Percentiles rank a stretch among this genome's conserved stretches.
These are phyloP conservation scores for Adela reaumurella DNA, from an alignment of 2,888 invertebrate genomes.

Conservation along the genomic window DNA sequence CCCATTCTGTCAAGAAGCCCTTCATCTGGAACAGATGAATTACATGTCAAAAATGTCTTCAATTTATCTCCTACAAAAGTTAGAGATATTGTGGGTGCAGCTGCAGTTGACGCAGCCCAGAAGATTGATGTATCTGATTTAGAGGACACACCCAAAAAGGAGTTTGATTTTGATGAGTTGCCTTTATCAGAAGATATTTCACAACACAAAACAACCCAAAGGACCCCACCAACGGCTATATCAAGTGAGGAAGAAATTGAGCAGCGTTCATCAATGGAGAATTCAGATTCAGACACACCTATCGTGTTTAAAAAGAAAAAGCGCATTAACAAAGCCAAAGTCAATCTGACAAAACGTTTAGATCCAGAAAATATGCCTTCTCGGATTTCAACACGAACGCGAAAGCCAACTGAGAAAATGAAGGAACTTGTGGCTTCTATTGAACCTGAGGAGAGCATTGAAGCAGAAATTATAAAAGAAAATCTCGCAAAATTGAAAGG, in stretches of 20 bases:
- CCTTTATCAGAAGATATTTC: not conserved
- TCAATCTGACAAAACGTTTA: conserved; percentile 29
- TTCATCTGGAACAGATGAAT: conserved; percentile 16
- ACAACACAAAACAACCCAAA: not conserved
- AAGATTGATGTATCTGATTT: conserved; percentile 25
- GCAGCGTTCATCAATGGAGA: conserved; percentile 16
- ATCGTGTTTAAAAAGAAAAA: conserved; percentile 23
- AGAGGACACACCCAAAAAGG: conserved; percentile 31
- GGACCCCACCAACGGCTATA: not conserved
- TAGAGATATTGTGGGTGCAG: conserved; percentile 19
- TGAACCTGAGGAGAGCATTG: conserved; percentile 1
- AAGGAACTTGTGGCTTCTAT: not conserved
- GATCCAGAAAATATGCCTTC: conserved; percentile 26
- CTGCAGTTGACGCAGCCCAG: conserved; percentile 13
- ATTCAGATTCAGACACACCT: conserved; percentile 25
- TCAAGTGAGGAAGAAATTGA: not conserved
- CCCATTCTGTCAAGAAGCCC: too few species aligned
- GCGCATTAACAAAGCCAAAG: conserved; percentile 19
- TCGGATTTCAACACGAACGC: conserved; percentile 29
- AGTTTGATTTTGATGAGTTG: not conserved
- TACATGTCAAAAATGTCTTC: conserved; percentile 17
- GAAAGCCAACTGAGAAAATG: conserved; percentile 32
- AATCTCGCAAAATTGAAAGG: not conserved
- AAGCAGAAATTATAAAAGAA: not conserved
- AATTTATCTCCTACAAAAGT: conserved; percentile 20